Conservation (phyloP, 2,888 invertebrate species). For the Tholera decimalis region DNA sequence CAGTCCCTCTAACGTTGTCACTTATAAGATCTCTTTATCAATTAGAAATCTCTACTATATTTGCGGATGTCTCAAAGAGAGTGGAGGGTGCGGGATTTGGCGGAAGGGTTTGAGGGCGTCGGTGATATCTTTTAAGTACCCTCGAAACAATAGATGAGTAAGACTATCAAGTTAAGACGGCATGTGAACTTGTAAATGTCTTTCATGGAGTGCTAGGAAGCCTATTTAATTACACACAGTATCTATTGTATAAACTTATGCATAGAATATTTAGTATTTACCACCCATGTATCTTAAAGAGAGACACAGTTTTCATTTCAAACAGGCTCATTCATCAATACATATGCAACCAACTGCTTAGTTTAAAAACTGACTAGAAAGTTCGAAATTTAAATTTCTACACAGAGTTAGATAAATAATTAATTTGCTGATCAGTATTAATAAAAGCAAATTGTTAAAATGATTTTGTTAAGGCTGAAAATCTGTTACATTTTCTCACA, state of each 20-base stretch:
- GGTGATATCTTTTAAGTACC: constrained; percentile 46
- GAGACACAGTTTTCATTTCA: neutral
- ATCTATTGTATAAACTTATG: neutral
- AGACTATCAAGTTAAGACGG: constrained; percentile 5
- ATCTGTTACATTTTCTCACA: too few species aligned
- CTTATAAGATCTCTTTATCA: constrained; percentile 55
- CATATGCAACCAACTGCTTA: too few species aligned
- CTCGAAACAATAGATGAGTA: constrained; percentile 30
- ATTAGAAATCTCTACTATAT: constrained; percentile 58
- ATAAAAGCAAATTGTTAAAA: too few species aligned
- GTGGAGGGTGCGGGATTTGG: constrained; percentile 44
- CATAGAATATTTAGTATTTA: neutral
- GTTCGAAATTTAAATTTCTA: too few species aligned
- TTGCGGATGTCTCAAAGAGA: constrained; percentile 48
- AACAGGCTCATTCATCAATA: too few species aligned
- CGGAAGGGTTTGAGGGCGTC: constrained; percentile 44
- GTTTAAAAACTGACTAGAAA: too few species aligned
- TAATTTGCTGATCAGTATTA: too few species aligned
- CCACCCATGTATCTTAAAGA: too few species aligned
- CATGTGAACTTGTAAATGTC: constrained; percentile 9
- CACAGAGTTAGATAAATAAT: too few species aligned
- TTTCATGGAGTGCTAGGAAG: constrained; percentile 2
- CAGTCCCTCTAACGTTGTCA: constrained; percentile 36
- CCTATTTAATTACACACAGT: neutral
- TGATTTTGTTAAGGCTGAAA: too few species aligned